Conservation (phyloP, 2,888 invertebrate species). For the Deilephila porcellus region DNA sequence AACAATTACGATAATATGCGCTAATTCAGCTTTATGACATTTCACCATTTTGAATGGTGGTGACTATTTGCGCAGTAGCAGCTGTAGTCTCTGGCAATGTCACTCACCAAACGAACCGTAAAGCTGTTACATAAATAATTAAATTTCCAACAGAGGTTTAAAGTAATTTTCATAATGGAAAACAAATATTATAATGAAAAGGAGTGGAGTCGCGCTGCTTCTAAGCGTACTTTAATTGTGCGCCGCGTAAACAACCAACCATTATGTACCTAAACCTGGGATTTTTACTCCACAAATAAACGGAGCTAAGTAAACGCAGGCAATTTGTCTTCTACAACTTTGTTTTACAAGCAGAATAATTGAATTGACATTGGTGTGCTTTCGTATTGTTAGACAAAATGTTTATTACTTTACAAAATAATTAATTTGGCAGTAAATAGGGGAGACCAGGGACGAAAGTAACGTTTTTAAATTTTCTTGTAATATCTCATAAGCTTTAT, state of each 20-base stretch:
- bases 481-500: no score
- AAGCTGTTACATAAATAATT: background rate
- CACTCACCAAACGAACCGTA: no score
- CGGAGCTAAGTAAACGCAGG: background rate
- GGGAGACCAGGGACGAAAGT: no score
- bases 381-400: background rate
- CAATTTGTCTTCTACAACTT: background rate
- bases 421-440: no score
- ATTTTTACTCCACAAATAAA: slow-evolving; percentile 11
- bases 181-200: slow-evolving; percentile 4
- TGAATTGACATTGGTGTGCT: background rate
- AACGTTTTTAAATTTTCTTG: no score
- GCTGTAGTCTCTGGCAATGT: no score
- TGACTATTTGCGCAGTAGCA: no score
- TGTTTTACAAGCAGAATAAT: background rate
- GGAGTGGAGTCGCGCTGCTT: no score
- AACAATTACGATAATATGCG: no score
- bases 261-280: slow-evolving; percentile 5
- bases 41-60: no score
- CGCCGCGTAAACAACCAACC: background rate
- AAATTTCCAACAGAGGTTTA: background rate
- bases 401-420: no score
- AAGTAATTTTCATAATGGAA: slow-evolving; percentile 12
- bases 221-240: background rate
- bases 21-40: no score